These are phyloP conservation scores for Spialia ferax DNA, from an alignment of 2,888 invertebrate species.

Conservation along the genomic window DNA sequence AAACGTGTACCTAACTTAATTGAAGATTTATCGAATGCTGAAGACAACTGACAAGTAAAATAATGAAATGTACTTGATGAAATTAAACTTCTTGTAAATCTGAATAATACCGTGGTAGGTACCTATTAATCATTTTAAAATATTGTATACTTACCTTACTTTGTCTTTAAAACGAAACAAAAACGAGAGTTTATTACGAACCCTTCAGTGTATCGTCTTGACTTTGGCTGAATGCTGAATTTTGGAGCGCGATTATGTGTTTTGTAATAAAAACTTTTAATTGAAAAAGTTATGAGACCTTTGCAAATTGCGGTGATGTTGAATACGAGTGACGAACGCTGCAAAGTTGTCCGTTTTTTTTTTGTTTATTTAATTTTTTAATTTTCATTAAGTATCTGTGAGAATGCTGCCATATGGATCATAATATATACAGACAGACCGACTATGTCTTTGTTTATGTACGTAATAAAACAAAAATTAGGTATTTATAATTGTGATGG, in stretches of 20 bases:
- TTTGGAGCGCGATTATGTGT: slow-evolving; percentile 30
- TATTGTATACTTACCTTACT: not conserved
- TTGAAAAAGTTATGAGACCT: slow-evolving; percentile 35
- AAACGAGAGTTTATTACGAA: slow-evolving; percentile 16
- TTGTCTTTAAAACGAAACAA: slow-evolving; percentile 7
- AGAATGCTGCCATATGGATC: too few relatives aligned
- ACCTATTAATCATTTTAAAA: too few relatives aligned
- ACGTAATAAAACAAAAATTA: too few relatives aligned
- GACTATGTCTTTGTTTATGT: too few relatives aligned
- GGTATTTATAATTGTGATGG: too few relatives aligned
- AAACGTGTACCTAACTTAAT: too few relatives aligned
- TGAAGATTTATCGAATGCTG: too few relatives aligned
- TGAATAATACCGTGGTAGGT: not conserved
- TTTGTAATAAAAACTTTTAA: slow-evolving; percentile 36
- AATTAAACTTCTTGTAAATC: not conserved
- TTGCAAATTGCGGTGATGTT: slow-evolving; percentile 25
- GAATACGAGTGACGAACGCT: slow-evolving; percentile 17
- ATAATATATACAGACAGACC: too few relatives aligned
- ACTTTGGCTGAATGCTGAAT: slow-evolving; percentile 31
- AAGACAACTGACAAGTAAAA: too few relatives aligned
- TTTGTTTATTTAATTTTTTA: too few relatives aligned
- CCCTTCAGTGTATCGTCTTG: slow-evolving; percentile 30
- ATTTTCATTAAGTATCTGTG: too few relatives aligned
- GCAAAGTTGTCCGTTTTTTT: not conserved
- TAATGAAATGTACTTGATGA: too few relatives aligned